A percentile compares a stretch with the other conserved stretches of the same genome.
Conservation (phyloP, 2,113 vertebrate species). For the Marmota monax region DNA sequence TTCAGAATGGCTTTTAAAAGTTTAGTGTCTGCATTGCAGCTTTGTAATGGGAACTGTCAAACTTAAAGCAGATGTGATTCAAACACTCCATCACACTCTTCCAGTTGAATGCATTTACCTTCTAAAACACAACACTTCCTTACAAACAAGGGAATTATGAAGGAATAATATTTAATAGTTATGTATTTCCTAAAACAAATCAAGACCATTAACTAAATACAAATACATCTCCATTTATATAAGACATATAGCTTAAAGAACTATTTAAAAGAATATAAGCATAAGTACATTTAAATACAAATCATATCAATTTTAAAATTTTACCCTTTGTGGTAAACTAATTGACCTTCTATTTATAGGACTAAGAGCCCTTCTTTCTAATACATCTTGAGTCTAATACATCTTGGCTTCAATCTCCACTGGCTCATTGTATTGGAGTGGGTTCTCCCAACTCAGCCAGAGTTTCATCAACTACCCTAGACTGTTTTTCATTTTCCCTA, state of each 20-base stretch:
- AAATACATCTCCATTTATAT: not conserved
- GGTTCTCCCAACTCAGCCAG: not conserved
- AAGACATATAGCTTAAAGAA: not conserved
- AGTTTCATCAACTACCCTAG: not conserved
- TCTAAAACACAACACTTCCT: not conserved
- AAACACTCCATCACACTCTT: not conserved
- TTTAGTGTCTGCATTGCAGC: not conserved
- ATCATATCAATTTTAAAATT: not conserved
- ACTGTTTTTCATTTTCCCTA: not conserved
- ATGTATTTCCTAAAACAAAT: conserved; percentile 20
- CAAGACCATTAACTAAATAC: conserved; percentile 17
- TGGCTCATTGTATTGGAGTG: not conserved
- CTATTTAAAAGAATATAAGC: not conserved
- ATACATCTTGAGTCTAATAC: not conserved
- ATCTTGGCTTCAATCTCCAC: not conserved
- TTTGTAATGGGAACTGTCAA: rapidly evolving
- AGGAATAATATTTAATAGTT: not conserved
- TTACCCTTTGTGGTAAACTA: not conserved
- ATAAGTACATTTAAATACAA: conserved; percentile 12
- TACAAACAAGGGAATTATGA: not conserved
- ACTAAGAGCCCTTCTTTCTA: not conserved
- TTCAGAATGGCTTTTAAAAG: not conserved
- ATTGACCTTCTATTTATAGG: not conserved
- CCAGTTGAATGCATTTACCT: not conserved
- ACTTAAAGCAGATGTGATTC: not conserved